A percentile compares a stretch with the other conserved stretches of the same genome.
Evolutionary conservation across 2,113 vertebrate species (phyloP).

Genomic region (Empidonax alnorum): DNA sequence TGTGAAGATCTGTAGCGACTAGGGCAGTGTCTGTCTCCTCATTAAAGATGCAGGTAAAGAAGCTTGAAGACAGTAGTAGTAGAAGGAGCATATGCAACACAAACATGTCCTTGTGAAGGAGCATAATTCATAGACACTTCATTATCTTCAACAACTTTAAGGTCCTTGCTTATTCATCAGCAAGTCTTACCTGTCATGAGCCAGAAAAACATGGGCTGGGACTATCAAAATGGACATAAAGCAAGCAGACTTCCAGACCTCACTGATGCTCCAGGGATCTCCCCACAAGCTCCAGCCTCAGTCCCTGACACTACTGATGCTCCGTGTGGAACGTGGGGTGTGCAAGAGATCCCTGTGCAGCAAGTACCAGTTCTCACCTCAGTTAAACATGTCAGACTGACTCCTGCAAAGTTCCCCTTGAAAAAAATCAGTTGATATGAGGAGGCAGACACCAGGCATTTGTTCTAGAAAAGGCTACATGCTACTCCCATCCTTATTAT

Average conservation of each 20-base stretch:
- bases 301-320: not conserved
- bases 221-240: not conserved
- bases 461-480: not conserved
- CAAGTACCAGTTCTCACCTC: not conserved
- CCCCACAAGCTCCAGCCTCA: not conserved
- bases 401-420: not conserved
- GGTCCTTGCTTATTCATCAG: constrained; percentile 46
- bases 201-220: not conserved
- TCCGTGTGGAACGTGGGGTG: not conserved
- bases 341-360: not conserved
- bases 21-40: not conserved
- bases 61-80: constrained; percentile 29
- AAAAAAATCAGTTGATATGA: not conserved
- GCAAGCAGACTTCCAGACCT: not conserved
- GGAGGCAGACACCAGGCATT: not conserved
- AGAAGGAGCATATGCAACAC: constrained; percentile 24
- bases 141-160: constrained; percentile 45
- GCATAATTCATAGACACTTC: constrained; percentile 50
- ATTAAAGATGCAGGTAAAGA: constrained; percentile 42
- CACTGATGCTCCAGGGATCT: not conserved
- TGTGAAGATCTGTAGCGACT: not conserved
- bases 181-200: not conserved
- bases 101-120: constrained; percentile 39
- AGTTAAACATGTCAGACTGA: not conserved
- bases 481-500: not conserved